A percentile compares a stretch with the other conserved stretches of the same genome.
These are phyloP conservation scores for Porites evermanni DNA, from an alignment of 92 coral and sea anemone genomes.

Conservation along the genomic window DNA sequence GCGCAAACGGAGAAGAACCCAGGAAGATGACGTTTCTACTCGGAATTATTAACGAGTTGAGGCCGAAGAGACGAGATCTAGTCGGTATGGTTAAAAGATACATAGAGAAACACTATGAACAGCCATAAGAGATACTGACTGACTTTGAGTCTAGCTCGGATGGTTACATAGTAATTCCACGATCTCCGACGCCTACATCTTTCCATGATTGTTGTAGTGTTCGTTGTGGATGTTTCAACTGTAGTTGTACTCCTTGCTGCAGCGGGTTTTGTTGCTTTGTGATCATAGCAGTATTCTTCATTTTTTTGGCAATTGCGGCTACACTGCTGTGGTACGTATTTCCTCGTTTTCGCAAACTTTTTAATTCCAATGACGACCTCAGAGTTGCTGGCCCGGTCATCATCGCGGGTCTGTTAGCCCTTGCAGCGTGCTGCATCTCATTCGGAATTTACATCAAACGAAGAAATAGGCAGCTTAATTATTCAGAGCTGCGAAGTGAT, in stretches of 20 bases:
- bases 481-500: background rate
- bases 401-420: constrained; percentile 1
- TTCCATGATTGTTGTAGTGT: background rate
- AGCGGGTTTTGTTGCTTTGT: constrained; percentile 10
- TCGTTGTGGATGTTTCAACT: constrained; percentile 11
- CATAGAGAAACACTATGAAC: constrained; percentile 58
- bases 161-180: background rate
- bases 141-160: constrained; percentile 9
- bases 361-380: background rate
- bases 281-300: background rate
- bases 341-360: background rate
- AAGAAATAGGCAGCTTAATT: background rate
- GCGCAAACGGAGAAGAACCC: constrained; percentile 66
- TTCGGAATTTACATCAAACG: background rate
- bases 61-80: constrained; percentile 74
- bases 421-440: constrained; percentile 3
- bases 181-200: background rate
- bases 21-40: constrained; percentile 67
- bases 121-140: constrained; percentile 5
- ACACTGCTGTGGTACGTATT: background rate
- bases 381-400: constrained; percentile 55
- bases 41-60: constrained; percentile 59
- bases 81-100: constrained; percentile 59
- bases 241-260: constrained; percentile 14
- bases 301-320: background rate